Evolutionary conservation across 2,113 vertebrate genomes (phyloP), one percentile per base, ranked within the genome.

Genomic region (Dicaeum eximium): DNA sequence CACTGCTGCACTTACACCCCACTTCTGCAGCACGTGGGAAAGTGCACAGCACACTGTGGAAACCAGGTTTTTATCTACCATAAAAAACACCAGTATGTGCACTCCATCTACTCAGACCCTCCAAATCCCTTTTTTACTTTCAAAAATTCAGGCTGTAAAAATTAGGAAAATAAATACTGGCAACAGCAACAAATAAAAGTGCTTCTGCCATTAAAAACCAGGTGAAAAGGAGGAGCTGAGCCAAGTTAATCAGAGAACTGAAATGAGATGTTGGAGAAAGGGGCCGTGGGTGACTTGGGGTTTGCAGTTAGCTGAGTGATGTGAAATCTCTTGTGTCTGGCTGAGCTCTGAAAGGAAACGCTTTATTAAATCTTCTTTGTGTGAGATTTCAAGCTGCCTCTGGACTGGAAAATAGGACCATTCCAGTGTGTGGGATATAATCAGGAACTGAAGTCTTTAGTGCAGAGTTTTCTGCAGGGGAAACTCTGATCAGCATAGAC

Each of bases 361-460:
- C 90, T 92, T 96, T 97, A 94, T 96, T 93, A 96, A 97, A 96
- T 96, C 92, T 93, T 93, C 88, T 90, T 95, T 86, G 90, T 94
- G 60, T 86, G 85, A 90, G 90, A 95, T 93, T 93, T 96, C 95
- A 86, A 83, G 72, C 75, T 94, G 90, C 85, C 93, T 95, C 92
- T 96, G 92, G 72, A 92, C 82, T 95, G 88, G 95, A 94, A 95
- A 96, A 95, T 90, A 81, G 90, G 82, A 78, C 93, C 85, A 88
- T 93, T 95, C 85, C 82, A 86, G 91, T 81, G 48, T 66, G 51
- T 74, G 72, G 90, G 80, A 80, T 54, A 69, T 66, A 60, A 95
- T 73, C 88, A 93, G 90, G 47, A 86, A 42, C 67, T 73, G 71
- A 80, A 96, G 82, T 37, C 56, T 67, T 89, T 71, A 86, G 65